phyloP scores from a whole-genome alignment of 2,113 vertebrate genomes.

The Neoarius graeffei region DNA sequence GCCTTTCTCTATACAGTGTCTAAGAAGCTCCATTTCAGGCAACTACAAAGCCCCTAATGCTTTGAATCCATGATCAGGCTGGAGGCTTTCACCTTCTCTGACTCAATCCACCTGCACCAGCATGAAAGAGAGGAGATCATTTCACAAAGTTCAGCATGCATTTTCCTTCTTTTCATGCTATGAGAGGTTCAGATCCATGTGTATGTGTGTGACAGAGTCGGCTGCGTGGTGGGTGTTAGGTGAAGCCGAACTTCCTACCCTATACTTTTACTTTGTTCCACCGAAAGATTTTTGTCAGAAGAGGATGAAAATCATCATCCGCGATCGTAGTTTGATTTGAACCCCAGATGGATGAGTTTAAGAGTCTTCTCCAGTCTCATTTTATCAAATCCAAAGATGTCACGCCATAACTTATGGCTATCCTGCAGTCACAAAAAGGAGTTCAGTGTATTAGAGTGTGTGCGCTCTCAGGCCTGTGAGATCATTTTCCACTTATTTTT shows the following conservation, averaged over 20 bases:
- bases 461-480: background rate
- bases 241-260: background rate
- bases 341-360: slow-evolving; percentile 5
- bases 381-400: slow-evolving; percentile 14
- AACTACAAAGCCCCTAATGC: slow-evolving; percentile 40
- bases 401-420: slow-evolving; percentile 20
- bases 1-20: slow-evolving; percentile 3
- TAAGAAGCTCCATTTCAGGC: slow-evolving; percentile 26
- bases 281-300: background rate
- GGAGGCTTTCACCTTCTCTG: slow-evolving; percentile 52
- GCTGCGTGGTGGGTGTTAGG: background rate
- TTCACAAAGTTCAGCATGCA: slow-evolving; percentile 34
- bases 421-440: slow-evolving; percentile 11
- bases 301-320: background rate
- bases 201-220: background rate
- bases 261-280: background rate
- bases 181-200: background rate
- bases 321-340: background rate
- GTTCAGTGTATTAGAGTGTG: background rate
- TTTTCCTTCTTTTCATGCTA: slow-evolving; percentile 15
- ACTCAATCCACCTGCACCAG: slow-evolving; percentile 48
- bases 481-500: slow-evolving; percentile 28
- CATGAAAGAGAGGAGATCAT: slow-evolving; percentile 52
- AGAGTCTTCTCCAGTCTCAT: slow-evolving; percentile 4
- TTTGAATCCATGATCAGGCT: slow-evolving; percentile 54